Base-by-base conservation (phyloP, 2,113 vertebrate species). In the Lipotes vexillifer region DNA sequence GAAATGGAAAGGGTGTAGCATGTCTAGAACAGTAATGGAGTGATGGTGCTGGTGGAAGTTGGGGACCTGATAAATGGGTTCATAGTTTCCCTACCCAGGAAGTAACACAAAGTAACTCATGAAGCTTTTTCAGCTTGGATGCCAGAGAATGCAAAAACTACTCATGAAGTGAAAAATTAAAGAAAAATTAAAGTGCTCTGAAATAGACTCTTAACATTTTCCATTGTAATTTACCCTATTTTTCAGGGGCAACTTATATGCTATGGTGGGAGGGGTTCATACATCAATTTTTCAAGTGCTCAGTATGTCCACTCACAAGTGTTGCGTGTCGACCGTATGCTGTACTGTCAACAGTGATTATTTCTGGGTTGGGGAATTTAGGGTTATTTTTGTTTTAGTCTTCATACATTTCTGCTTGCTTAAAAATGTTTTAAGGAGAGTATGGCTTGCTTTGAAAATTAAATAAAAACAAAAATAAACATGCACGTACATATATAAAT, bases 381-480 rank as follows among this genome's bases (percentile, higher is more conserved):
- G 3, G 18, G 63, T 81, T 86, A 80, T 82, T 94, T 96, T 85
- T 93, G 38, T 87, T 88, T 96, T 63, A 59, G 49, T 44, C 41
- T 90, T 74, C 25, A 88, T 88, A 52, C 25, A 80, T 82, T 80
- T 90, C n/a, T 91, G 46, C 36, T 89, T 88, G 41, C 68, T 59
- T 65, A 65, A 93, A 91, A 80, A 8, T n/a, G 87, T 93, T 41
- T 74, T 69, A 80, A 89, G 88, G 25, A 92, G n/a, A 68, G 1
- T 81, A 84, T 46, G 10, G 5, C 33, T 95, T 88, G 36, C 57
- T 92, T 84, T 90, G 68, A 97, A 97, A 81, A 52, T 33, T 83
- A 96, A 87, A 49, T 78, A 82, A 89, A 94, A 92, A 91, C 29
- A 88, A 89, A 89, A 81, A 88, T 68, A 95, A 44, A 87, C 23